A percentile compares a stretch with the other conserved stretches of the same genome.
phyloP scores from a whole-genome alignment of 2,888 invertebrate genomes.

The Chirona hameri region DNA sequence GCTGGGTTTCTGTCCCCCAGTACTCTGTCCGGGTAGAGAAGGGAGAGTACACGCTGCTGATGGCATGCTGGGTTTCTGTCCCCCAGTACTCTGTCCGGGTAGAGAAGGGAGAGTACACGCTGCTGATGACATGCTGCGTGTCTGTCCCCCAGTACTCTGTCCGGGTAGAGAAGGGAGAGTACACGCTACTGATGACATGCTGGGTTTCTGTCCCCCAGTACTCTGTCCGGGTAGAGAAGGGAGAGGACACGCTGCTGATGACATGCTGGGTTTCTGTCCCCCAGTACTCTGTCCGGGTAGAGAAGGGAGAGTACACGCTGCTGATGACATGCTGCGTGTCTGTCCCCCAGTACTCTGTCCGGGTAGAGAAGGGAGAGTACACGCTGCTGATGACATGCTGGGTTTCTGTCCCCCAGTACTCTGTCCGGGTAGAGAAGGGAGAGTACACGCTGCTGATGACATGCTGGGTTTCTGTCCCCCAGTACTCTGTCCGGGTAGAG shows the following conservation, averaged over 20 bases:
- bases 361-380: slow-evolving; percentile 95
- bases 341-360: slow-evolving; percentile 78
- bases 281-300: slow-evolving; percentile 82
- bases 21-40: slow-evolving; percentile 86
- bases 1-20: too few species aligned
- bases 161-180: slow-evolving; percentile 95
- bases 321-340: too few species aligned
- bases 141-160: slow-evolving; percentile 77
- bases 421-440: slow-evolving; percentile 87
- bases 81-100: slow-evolving; percentile 82
- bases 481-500: slow-evolving; percentile 83
- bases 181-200: slow-evolving; percentile 73
- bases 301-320: slow-evolving; percentile 91
- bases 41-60: slow-evolving; percentile 82
- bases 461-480: too few species aligned
- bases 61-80: too few species aligned
- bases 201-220: too few species aligned
- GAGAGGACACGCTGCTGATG: slow-evolving; percentile 82
- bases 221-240: slow-evolving; percentile 84
- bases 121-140: too few species aligned
- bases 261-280: too few species aligned
- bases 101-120: slow-evolving; percentile 90
- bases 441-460: slow-evolving; percentile 81
- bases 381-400: slow-evolving; percentile 70
- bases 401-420: too few species aligned